Percentiles rank a stretch among this genome's conserved stretches.
Evolutionary conservation across 2,888 invertebrate genomes (phyloP).

Genomic region (Orgyia antiqua): DNA sequence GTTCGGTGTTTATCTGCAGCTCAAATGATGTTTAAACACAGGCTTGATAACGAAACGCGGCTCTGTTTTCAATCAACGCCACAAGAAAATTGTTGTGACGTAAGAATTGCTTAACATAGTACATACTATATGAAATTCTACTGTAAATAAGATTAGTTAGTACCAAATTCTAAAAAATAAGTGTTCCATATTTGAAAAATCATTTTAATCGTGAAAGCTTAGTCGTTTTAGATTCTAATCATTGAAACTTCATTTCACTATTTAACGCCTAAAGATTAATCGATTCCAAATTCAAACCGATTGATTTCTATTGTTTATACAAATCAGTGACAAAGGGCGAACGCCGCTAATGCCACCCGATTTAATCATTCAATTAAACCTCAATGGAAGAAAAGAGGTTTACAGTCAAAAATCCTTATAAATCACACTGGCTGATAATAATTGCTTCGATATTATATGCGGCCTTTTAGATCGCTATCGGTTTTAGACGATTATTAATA

Average conservation of each 20-base stretch:
- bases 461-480: constrained; percentile 38
- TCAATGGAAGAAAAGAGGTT: constrained; percentile 70
- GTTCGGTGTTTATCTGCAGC: constrained; percentile 21
- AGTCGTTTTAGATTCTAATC: too few species aligned
- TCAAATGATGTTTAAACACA: constrained; percentile 18
- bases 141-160: too few species aligned
- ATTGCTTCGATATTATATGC: constrained; percentile 46
- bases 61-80: constrained; percentile 22
- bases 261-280: too few species aligned
- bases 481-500: constrained; percentile 32
- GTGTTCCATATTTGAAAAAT: too few species aligned
- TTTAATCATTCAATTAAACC: constrained; percentile 70
- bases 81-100: too few species aligned
- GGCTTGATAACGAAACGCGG: constrained; percentile 7
- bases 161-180: too few species aligned
- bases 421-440: constrained; percentile 62
- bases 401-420: constrained; percentile 58
- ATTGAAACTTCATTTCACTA: too few species aligned
- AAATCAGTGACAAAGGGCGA: constrained; percentile 40
- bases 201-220: too few species aligned
- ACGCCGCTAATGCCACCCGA: constrained; percentile 42
- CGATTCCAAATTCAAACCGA: constrained; percentile 35
- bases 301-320: constrained; percentile 59
- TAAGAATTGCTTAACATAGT: too few species aligned
- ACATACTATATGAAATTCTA: too few species aligned